A percentile compares a stretch with the other conserved stretches of the same genome.
phyloP scores from a whole-genome alignment of 2,888 invertebrate genomes.

The Aquatica leii region DNA sequence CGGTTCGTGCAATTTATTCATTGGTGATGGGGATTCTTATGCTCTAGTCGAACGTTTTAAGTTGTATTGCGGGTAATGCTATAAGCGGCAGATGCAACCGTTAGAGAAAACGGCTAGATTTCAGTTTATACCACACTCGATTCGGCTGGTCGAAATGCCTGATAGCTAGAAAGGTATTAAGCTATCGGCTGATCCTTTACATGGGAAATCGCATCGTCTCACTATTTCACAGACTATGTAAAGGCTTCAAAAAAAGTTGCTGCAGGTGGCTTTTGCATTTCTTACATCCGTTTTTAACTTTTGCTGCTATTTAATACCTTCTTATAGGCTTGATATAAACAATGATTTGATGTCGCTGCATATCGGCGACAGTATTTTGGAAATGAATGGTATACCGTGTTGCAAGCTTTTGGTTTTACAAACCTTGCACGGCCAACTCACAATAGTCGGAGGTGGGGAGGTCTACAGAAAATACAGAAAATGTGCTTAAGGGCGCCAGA shows the following conservation, averaged over 20 bases:
- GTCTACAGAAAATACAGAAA: too few species aligned
- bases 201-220: slow-evolving; percentile 67
- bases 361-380: slow-evolving; percentile 91
- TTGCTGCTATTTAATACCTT: slow-evolving; percentile 71
- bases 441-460: too few species aligned
- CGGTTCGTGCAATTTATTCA: slow-evolving; percentile 78
- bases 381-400: slow-evolving; percentile 93
- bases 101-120: slow-evolving; percentile 63
- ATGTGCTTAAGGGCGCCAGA: too few species aligned
- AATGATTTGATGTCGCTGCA: slow-evolving; percentile 84
- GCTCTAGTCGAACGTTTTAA: slow-evolving; percentile 90
- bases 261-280: slow-evolving; percentile 74
- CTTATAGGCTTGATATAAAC: slow-evolving; percentile 80
- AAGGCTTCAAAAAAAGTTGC: slow-evolving; percentile 73
- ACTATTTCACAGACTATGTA: slow-evolving; percentile 75
- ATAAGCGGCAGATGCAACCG: slow-evolving; percentile 75
- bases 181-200: slow-evolving; percentile 66
- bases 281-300: slow-evolving; percentile 75
- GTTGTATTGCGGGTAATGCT: slow-evolving; percentile 85
- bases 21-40: slow-evolving; percentile 93
- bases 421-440: too few species aligned
- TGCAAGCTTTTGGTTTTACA: too few species aligned
- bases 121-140: slow-evolving; percentile 74
- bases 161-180: slow-evolving; percentile 71
- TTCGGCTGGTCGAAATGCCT: slow-evolving; percentile 84